phyloP scores from a whole-genome alignment of 2,888 invertebrate genomes.

The Drosophila vallismaia region DNA sequence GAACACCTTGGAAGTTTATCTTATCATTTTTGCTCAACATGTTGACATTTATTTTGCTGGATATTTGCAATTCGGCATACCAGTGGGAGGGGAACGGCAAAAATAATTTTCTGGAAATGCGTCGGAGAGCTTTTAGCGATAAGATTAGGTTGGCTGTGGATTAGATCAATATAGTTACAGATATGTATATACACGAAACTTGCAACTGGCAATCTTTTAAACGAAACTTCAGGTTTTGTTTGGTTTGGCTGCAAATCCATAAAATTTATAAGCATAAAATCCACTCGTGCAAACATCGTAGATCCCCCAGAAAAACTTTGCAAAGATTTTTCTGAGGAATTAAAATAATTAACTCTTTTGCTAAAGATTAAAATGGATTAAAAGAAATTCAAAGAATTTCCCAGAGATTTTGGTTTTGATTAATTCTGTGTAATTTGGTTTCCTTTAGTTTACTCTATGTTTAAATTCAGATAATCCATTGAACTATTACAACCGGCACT shows the following conservation, averaged over 20 bases:
- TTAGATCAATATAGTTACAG: conserved; percentile 20
- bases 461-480: background rate
- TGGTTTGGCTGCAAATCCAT: conserved; percentile 19
- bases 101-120: conserved; percentile 12
- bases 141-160: conserved; percentile 38
- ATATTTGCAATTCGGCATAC: conserved; percentile 14
- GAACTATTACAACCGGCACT: conserved; percentile 12
- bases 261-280: background rate
- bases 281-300: conserved; percentile 21
- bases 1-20: conserved; percentile 19
- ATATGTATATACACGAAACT: background rate
- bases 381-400: background rate
- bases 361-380: conserved; percentile 3
- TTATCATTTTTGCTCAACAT: conserved; percentile 27
- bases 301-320: conserved; percentile 26
- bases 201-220: conserved; percentile 10
- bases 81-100: background rate
- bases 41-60: conserved; percentile 44
- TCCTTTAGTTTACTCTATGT: background rate
- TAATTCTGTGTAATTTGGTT: no score
- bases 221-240: background rate
- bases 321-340: conserved; percentile 31
- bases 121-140: conserved; percentile 9
- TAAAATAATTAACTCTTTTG: conserved; percentile 14
- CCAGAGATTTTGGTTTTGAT: no score